Base-by-base conservation (phyloP, 2,797 vertebrate species). In the Enteromius argenteus region DNA sequence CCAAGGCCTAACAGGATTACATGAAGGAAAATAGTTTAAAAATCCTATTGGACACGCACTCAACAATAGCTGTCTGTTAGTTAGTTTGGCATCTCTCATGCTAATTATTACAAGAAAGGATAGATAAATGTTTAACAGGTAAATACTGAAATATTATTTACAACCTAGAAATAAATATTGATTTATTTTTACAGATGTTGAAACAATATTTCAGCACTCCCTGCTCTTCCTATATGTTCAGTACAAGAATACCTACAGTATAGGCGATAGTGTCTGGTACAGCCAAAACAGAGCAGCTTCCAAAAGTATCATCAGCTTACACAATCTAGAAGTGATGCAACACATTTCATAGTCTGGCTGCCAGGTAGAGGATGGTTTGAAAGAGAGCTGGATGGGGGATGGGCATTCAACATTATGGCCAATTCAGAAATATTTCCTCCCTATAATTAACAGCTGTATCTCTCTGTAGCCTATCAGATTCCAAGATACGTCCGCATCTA, bases 401-500 rank as follows among this genome's bases (percentile, higher is more conserved):
- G 88, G 90, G 91, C 89, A 90, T 86, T 86, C 88, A 92, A 92
- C 91, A 94, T 94, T 94, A 94, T 93, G 90, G 91, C 90, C 88
- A 93, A 92, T 94, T 94, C 91, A 88, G 90, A 93, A 91, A 92
- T 93, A 86, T 93, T 91, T 94, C 81, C 77, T 67, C 11, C 73
- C 74, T 68, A 66, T 85, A 86, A 87, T 88, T 85, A 83, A 88
- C 74, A 68, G 78, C 90, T 91, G 92, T 87, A 90, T 93, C 88
- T 93, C 91, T 91, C 86, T 86, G 80, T 91, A 95, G 93, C 90
- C 94, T 92, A 93, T 92, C 90, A 56, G 81, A 95, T 95, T 96
- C 92, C 90, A 92, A 96, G 94, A 96, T 95, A 94, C 94, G 96
- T 96, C 96, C 95, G 96, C 96, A 92, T 95, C 94, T 94, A 95